Base-by-base conservation (phyloP, 2,888 invertebrate species). In the Ferdinandea cuprea region DNA sequence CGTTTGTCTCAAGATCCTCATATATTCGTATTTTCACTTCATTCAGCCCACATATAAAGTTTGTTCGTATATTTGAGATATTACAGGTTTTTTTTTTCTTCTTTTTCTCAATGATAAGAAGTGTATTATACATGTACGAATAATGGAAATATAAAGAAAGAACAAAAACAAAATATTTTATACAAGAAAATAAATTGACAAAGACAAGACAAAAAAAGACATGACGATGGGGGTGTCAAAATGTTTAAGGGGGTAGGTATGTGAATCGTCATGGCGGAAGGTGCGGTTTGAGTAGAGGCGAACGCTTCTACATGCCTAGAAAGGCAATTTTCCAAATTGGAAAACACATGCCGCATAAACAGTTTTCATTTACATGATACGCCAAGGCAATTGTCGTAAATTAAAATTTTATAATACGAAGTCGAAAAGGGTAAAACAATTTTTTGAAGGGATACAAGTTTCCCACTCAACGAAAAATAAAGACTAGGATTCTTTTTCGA, bases 291-390 rank as follows among this genome's bases (percentile, higher is more conserved):
- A n/a, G n/a, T 35, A n/a, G 54, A 21, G 56, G 32, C 35, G 46
- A 25, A 48, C 35, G 61, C n/a, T n/a, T 25, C 35, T 54, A 72
- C 66, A 83, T 54, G 83, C 59, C 61, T 63, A 61, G 72, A 68
- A 78, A 77, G 56, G 58, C 77, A 83, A 83, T 83, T 83, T 72
- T 66, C 59, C 42, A 83, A 50, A 77, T 72, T 77, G 77, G 78
- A 56, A 83, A 78, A 83, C 77, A 68, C 77, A 72, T 73, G 72
- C 72, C 77, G 63, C 72, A 83, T 83, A 78, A 83, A 78, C 77
- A 78, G 77, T 72, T 77, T 83, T 83, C 56, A 78, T 83, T 83
- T 83, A 77, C 77, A 83, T 78, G 69, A 72, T 72, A 72, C 61
- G 61, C 72, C 63, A 32, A 61, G 56, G 72, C 78, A 78, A 83